These are phyloP conservation scores for Gnathonemus echidnorhynchus DNA, from an alignment of 2,113 vertebrate genomes.

Conservation along the genomic window DNA sequence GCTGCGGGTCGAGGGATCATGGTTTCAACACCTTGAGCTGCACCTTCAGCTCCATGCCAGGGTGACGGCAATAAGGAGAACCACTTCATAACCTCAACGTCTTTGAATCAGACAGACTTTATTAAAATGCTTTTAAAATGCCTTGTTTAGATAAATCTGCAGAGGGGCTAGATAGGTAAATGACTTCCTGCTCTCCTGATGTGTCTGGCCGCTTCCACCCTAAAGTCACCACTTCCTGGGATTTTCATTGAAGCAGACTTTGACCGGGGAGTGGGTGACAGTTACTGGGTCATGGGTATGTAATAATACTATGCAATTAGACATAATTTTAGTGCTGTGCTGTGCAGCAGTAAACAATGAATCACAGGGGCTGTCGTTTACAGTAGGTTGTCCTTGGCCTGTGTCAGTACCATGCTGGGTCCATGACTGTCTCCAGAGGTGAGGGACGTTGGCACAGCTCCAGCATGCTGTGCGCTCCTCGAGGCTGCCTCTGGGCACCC, in stretches of 20 bases:
- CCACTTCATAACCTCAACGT: neutral
- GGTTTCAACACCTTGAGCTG: no score
- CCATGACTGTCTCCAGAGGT: neutral
- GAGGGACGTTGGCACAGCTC: neutral
- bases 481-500: neutral
- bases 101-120: neutral
- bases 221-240: neutral
- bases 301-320: slow-evolving; percentile 61
- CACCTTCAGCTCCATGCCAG: neutral
- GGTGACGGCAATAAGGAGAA: neutral
- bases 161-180: neutral
- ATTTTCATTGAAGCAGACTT: slow-evolving; percentile 45
- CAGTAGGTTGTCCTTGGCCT: neutral
- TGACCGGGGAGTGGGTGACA: slow-evolving; percentile 34
- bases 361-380: slow-evolving; percentile 43
- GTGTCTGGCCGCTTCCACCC: neutral
- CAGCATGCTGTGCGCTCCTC: neutral
- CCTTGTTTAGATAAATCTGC: neutral
- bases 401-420: neutral
- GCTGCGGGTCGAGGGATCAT: no score
- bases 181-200: neutral
- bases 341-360: slow-evolving; percentile 56
- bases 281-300: slow-evolving; percentile 43
- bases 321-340: slow-evolving; percentile 39
- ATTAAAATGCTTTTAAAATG: neutral